A percentile compares a stretch with the other conserved stretches of the same genome.
These are phyloP conservation scores for Echinometra lucunter DNA, from an alignment of 53 echinoderm and acorn worm species.

Conservation along the genomic window DNA sequence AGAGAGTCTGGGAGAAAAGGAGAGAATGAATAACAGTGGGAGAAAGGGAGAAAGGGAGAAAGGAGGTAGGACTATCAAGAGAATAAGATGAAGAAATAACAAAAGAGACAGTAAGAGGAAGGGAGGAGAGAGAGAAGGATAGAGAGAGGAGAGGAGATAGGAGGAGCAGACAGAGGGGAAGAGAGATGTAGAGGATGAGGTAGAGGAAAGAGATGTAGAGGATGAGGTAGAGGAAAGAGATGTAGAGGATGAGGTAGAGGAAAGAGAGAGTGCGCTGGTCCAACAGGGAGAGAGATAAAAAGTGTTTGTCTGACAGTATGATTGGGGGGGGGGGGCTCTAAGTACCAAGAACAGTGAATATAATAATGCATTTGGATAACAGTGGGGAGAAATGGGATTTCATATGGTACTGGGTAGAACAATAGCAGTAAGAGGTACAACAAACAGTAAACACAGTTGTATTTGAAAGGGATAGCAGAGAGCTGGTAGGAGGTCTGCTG, in stretches of 20 bases:
- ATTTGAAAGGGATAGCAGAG: neutral
- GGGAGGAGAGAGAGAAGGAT: neutral
- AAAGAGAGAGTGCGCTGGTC: neutral
- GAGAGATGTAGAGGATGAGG: neutral
- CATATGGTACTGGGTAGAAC: neutral
- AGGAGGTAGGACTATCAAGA: neutral
- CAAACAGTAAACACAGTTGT: neutral
- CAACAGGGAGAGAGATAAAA: neutral
- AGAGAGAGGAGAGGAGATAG: neutral
- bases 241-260: no score
- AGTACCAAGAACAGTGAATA: neutral
- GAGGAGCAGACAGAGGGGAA: neutral
- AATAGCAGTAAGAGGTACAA: neutral
- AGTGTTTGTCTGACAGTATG: no score
- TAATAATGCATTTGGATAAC: no score
- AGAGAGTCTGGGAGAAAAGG: neutral
- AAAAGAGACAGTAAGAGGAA: neutral
- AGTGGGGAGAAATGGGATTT: no score
- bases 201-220: neutral
- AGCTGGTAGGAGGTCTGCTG: slow-evolving; percentile 19
- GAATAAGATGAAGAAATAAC: no score
- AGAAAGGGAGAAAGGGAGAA: neutral
- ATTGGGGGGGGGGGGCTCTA: neutral
- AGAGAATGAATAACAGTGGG: neutral
- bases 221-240: no score